Conservation (phyloP, 2,888 invertebrate species). For the Nymphalis urticae region DNA sequence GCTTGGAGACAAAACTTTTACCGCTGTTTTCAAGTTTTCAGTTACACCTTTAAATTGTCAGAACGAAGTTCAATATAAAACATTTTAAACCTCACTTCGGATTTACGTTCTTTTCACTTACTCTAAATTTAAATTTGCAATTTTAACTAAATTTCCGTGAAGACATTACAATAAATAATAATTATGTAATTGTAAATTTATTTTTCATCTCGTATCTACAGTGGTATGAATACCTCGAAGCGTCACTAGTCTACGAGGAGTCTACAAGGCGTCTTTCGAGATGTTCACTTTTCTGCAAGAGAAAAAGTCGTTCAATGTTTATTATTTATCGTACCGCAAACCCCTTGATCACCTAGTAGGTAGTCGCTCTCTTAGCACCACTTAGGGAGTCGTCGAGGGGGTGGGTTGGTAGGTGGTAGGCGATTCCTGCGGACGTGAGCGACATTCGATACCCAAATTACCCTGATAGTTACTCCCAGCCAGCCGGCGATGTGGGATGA, state of each 20-base stretch:
- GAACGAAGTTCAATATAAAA: not conserved
- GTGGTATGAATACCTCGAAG: not conserved
- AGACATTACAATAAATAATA: no score
- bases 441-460: constrained; percentile 16
- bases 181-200: no score
- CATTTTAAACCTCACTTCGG: not conserved
- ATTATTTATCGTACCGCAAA: constrained; percentile 11
- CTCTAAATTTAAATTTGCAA: no score
- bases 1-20: constrained; percentile 34
- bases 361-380: constrained; percentile 7
- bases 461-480: not conserved
- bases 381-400: constrained; percentile 2
- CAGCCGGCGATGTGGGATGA: not conserved
- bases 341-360: constrained; percentile 9
- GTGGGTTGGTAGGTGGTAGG: constrained; percentile 1
- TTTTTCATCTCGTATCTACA: not conserved
- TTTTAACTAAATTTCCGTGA: no score
- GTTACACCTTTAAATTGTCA: constrained; percentile 3
- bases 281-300: not conserved
- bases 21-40: constrained; percentile 20
- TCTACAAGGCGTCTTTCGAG: not conserved
- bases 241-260: not conserved
- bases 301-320: constrained; percentile 3
- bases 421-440: constrained; percentile 8
- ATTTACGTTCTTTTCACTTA: not conserved